Conservation (phyloP, 2,797 vertebrate species). For the Gymnodraco acuticeps region DNA sequence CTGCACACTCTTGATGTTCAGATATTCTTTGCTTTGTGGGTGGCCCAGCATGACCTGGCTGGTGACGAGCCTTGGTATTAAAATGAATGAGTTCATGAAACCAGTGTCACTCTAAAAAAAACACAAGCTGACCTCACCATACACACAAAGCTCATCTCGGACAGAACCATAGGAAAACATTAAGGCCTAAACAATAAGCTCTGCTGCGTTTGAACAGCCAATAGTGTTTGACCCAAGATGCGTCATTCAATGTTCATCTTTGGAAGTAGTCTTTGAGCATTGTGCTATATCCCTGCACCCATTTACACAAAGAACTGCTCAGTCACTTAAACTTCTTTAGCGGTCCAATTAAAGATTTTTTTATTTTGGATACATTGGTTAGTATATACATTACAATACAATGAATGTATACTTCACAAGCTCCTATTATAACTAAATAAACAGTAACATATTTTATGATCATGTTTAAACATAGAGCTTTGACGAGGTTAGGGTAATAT, state of each 20-base stretch:
- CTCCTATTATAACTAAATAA: neutral
- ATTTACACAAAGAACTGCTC: too few species aligned
- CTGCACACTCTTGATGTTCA: constrained; percentile 26
- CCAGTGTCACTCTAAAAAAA: constrained; percentile 62
- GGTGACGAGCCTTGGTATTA: constrained; percentile 64
- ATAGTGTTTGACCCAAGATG: neutral
- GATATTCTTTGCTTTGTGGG: constrained; percentile 61
- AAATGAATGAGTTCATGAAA: constrained; percentile 70
- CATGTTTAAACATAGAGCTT: neutral
- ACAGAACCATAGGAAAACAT: neutral
- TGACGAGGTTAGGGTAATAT: neutral
- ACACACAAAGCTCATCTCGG: constrained; percentile 18
- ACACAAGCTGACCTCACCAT: constrained; percentile 57
- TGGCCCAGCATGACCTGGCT: constrained; percentile 73
- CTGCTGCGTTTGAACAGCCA: neutral
- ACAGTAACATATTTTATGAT: neutral
- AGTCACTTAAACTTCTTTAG: too few species aligned
- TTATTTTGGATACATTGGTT: too few species aligned
- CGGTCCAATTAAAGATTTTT: too few species aligned
- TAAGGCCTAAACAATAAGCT: neutral
- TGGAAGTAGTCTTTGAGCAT: too few species aligned
- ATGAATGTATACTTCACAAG: neutral
- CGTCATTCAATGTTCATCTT: constrained; percentile 6
- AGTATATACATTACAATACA: too few species aligned
- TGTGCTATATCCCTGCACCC: too few species aligned